These are phyloP conservation scores for Parus major DNA, from an alignment of 2,113 vertebrate genomes.

Conservation along the genomic window DNA sequence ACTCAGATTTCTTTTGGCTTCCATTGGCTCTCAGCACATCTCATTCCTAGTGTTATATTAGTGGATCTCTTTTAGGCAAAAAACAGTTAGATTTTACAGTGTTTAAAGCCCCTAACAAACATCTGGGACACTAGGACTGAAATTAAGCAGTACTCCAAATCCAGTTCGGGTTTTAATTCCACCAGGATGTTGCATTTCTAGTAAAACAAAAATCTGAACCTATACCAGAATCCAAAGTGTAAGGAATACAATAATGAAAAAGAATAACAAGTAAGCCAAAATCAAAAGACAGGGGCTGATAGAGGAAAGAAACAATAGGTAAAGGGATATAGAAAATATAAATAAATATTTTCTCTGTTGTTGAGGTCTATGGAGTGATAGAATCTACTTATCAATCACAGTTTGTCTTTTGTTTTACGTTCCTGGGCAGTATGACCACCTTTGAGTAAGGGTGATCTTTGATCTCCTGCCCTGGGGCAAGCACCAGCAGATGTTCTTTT, in stretches of 20 bases:
- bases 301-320: background rate
- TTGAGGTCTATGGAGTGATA: background rate
- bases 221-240: conserved; percentile 46
- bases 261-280: conserved; percentile 47
- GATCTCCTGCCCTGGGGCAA: conserved; percentile 9
- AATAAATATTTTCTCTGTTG: conserved; percentile 10
- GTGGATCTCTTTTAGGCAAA: conserved; percentile 47
- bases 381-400: conserved; percentile 3
- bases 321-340: background rate
- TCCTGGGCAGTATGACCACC: conserved; percentile 11
- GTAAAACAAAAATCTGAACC: conserved; percentile 61
- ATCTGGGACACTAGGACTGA: conserved; percentile 4
- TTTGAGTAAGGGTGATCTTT: conserved; percentile 44
- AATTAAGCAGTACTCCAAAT: conserved; percentile 55
- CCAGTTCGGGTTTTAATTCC: conserved; percentile 60
- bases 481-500: conserved; percentile 50
- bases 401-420: conserved; percentile 13
- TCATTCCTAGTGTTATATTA: background rate
- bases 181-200: conserved; percentile 57
- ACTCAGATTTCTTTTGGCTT: conserved; percentile 7
- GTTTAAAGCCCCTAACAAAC: conserved; percentile 24
- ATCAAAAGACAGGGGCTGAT: background rate
- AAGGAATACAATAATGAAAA: conserved; percentile 50
- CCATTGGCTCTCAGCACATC: background rate
- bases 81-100: conserved; percentile 46